Percentiles rank a stretch among this genome's conserved stretches.
Conservation (phyloP, 2,113 vertebrate species). For the Coregonus clupeaformis region DNA sequence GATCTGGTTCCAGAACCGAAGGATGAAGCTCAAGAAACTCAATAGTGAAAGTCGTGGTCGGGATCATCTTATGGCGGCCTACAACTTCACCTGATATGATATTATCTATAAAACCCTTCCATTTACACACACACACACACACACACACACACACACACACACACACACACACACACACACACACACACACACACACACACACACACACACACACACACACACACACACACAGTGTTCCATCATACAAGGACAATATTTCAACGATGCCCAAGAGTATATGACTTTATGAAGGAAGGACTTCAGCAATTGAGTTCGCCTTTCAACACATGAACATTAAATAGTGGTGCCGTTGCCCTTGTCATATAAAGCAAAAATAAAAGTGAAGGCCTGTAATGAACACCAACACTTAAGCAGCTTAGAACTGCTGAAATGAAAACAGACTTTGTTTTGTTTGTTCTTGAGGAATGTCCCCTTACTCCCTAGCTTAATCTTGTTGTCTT, state of each 20-base stretch:
- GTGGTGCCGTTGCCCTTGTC: conserved; percentile 19
- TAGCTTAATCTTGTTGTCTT: conserved; percentile 50
- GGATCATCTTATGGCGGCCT: conserved; percentile 80
- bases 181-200: too few relatives aligned
- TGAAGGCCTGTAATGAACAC: too few relatives aligned
- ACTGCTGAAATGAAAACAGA: conserved; percentile 37
- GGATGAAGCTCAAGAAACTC: conserved; percentile 99
- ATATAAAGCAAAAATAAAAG: background rate
- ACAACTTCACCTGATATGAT: conserved; percentile 84
- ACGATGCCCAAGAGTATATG: background rate
- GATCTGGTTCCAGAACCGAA: conserved; percentile 99
- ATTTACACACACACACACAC: conserved; percentile 12
- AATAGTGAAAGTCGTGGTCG: conserved; percentile 91
- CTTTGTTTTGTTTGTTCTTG: conserved; percentile 22
- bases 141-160: conserved; percentile 23
- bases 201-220: too few relatives aligned
- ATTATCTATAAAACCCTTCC: conserved; percentile 7
- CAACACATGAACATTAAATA: conserved; percentile 15
- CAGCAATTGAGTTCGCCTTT: conserved; percentile 19
- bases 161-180: too few relatives aligned
- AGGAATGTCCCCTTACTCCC: conserved; percentile 30
- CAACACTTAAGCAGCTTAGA: conserved; percentile 13
- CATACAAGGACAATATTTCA: conserved; percentile 4
- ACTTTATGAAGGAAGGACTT: conserved; percentile 8
- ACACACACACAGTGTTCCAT: conserved; percentile 28